Percentiles rank a stretch among this genome's conserved stretches.
Conservation (phyloP, 1,140 invertebrate species). For the Aplysia californica region DNA sequence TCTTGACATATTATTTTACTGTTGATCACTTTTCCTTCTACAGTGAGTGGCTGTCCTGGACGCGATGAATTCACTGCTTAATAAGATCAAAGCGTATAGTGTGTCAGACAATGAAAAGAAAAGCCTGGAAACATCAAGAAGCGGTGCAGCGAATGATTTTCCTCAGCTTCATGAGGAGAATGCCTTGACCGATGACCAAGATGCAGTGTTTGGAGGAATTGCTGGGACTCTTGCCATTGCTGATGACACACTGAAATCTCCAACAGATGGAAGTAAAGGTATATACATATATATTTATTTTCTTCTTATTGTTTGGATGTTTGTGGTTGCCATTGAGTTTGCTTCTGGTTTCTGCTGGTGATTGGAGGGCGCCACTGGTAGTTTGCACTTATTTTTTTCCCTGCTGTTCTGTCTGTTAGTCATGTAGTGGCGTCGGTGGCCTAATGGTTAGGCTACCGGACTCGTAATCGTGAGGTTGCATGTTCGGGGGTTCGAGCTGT, state of each 20-base stretch:
- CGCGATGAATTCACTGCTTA: background rate
- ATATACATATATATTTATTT: background rate
- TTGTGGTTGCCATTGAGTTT: background rate
- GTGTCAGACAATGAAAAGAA: background rate
- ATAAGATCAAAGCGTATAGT: background rate
- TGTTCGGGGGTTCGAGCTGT: no score
- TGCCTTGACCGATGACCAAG: constrained; percentile 17
- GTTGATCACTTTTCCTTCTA: background rate
- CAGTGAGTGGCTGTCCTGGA: no score
- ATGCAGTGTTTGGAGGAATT: constrained; percentile 1
- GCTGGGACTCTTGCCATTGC: constrained; percentile 9
- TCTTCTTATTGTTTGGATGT: background rate
- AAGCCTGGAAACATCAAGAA: background rate
- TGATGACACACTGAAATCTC: constrained; percentile 8
- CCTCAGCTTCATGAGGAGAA: constrained; percentile 15
- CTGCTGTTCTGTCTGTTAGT: background rate
- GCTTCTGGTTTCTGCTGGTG: no score
- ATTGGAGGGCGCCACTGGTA: no score
- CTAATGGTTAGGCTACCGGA: no score
- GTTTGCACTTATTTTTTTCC: background rate
- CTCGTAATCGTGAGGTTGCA: no score
- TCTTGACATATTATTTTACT: background rate
- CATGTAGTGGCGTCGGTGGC: no score
- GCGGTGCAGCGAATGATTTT: no score
- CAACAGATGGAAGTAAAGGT: constrained; percentile 15